A percentile compares a stretch with the other conserved stretches of the same genome.
Evolutionary conservation across 2,888 invertebrate genomes (phyloP).

Genomic region (Crocallis elinguaria): DNA sequence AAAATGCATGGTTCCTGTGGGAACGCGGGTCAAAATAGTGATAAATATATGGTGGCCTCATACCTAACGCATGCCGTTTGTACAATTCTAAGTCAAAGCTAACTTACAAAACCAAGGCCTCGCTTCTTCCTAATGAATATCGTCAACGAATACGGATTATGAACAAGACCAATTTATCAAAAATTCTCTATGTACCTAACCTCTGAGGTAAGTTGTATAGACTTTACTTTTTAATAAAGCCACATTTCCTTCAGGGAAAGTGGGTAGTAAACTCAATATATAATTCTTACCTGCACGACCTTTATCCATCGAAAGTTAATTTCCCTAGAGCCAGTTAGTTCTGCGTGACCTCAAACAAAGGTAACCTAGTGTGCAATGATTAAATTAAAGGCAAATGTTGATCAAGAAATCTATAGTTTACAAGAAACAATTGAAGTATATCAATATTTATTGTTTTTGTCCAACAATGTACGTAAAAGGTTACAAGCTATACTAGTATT

Average conservation of each 20-base stretch:
- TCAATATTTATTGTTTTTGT: neutral
- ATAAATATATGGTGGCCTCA: too few relatives aligned
- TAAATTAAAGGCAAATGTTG: conserved; percentile 17
- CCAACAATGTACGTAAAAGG: neutral
- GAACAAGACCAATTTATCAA: neutral
- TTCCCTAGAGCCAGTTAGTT: conserved; percentile 25
- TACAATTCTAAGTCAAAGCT: too few relatives aligned
- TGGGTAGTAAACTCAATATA: conserved; percentile 23
- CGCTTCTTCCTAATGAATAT: too few relatives aligned
- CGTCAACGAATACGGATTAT: too few relatives aligned
- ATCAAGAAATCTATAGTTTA: neutral
- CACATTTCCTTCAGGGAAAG: conserved; percentile 11
- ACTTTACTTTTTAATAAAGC: conserved; percentile 23
- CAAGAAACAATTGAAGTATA: neutral
- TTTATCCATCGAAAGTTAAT: conserved; percentile 28
- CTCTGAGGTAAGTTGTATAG: conserved; percentile 2
- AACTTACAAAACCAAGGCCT: too few relatives aligned
- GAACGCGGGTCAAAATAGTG: too few relatives aligned
- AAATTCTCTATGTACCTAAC: neutral
- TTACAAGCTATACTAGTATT: too few relatives aligned
- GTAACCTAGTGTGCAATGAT: conserved; percentile 15
- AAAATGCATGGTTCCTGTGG: too few relatives aligned
- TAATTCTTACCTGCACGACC: conserved; percentile 27
- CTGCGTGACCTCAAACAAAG: conserved; percentile 22
- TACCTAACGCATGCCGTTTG: too few relatives aligned